Evolutionary conservation across 2,113 vertebrate genomes (phyloP).

Genomic region (Cyprinus carpio): DNA sequence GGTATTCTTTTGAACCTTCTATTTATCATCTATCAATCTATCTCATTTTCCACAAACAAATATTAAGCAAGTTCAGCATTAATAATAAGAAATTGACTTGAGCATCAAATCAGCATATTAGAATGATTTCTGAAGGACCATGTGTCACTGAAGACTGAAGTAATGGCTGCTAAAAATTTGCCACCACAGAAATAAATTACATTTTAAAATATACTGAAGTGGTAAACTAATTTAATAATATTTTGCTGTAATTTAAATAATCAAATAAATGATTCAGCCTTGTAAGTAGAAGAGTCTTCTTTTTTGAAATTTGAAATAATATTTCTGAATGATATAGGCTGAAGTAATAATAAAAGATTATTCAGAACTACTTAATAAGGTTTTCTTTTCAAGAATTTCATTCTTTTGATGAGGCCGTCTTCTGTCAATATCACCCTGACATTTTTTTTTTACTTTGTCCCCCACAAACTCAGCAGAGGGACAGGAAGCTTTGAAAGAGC

Average conservation of each 20-base stretch:
- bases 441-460: background rate
- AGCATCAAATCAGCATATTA: background rate
- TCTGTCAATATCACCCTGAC: background rate
- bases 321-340: too few species aligned
- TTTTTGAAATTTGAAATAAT: too few species aligned
- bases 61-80: background rate
- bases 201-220: too few species aligned
- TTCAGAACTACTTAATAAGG: background rate
- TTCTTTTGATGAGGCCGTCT: background rate
- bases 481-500: constrained; percentile 57
- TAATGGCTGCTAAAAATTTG: too few species aligned
- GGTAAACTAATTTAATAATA: too few species aligned
- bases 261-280: too few species aligned
- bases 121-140: background rate
- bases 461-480: constrained; percentile 67
- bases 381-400: background rate
- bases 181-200: too few species aligned
- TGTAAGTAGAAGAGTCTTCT: too few species aligned
- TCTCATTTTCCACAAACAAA: background rate
- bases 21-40: too few species aligned
- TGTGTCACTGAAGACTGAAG: background rate
- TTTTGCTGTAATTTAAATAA: too few species aligned
- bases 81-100: background rate
- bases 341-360: background rate
- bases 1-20: too few species aligned